phyloP scores from a whole-genome alignment of 30 jellyfish, hydroid and myxozoan species.

The Cassiopea andromeda region DNA sequence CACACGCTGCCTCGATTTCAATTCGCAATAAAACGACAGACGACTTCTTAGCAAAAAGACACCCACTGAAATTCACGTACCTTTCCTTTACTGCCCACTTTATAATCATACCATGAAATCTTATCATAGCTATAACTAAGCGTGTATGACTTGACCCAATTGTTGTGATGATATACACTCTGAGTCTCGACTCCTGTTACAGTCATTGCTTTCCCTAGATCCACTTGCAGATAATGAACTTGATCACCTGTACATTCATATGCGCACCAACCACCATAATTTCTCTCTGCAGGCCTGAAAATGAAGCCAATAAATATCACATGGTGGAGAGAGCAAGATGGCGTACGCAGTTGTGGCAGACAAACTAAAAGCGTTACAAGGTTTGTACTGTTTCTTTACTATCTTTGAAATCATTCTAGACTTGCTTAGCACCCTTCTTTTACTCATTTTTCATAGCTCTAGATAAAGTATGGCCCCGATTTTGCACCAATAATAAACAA shows the following conservation, averaged over 20 bases:
- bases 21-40: too few species aligned
- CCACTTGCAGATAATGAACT: constrained; percentile 84
- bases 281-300: constrained; percentile 35
- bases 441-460: too few species aligned
- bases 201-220: constrained; percentile 77
- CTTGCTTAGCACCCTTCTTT: too few species aligned
- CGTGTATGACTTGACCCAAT: constrained; percentile 67
- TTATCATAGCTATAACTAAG: constrained; percentile 91
- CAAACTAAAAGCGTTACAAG: too few species aligned
- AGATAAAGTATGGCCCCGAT: too few species aligned
- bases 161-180: constrained; percentile 9
- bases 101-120: constrained; percentile 71
- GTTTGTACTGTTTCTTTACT: too few species aligned
- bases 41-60: too few species aligned
- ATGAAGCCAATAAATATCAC: background rate
- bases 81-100: constrained; percentile 67
- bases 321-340: too few species aligned
- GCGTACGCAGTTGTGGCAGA: too few species aligned
- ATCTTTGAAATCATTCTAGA: too few species aligned
- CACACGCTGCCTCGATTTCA: too few species aligned
- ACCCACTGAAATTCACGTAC: background rate
- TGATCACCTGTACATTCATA: constrained; percentile 49
- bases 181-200: constrained; percentile 82
- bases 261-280: constrained; percentile 95
- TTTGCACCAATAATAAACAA: too few species aligned